Conservation (phyloP, 2,888 invertebrate species). For the Erannis defoliaria region DNA sequence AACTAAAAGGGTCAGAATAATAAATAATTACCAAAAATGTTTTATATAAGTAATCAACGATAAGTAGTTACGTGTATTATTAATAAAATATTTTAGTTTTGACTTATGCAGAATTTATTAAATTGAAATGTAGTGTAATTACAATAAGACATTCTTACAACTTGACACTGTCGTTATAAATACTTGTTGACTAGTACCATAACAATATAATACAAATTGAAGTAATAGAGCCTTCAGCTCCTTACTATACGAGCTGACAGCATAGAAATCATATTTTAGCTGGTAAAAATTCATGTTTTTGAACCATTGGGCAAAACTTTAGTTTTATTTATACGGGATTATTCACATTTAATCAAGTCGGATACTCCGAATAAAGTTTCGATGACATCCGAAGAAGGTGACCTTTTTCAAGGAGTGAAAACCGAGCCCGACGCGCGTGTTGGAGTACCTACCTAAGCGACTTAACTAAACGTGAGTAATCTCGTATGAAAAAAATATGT, state of each 20-base stretch:
- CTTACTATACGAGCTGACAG: constrained; percentile 43
- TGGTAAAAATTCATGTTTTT: no score
- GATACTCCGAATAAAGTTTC: no score
- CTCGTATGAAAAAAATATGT: no score
- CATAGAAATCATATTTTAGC: constrained; percentile 9
- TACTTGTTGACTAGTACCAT: constrained; percentile 81
- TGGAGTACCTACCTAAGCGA: no score
- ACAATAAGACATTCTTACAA: constrained; percentile 76
- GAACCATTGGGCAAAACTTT: no score
- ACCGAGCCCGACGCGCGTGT: no score
- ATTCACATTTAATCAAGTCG: no score
- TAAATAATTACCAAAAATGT: background rate
- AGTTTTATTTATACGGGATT: no score
- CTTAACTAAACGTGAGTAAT: no score
- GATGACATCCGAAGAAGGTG: no score
- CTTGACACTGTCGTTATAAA: constrained; percentile 76
- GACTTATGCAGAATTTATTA: constrained; percentile 81
- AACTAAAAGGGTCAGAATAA: background rate
- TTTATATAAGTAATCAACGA: constrained; percentile 5
- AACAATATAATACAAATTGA: constrained; percentile 61
- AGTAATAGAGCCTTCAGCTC: constrained; percentile 45
- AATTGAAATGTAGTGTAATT: constrained; percentile 78
- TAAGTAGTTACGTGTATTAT: constrained; percentile 29
- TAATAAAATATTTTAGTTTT: constrained; percentile 68
- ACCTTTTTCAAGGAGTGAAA: no score